Evolutionary conservation across 2,113 vertebrate genomes (phyloP).

Genomic region (Scomber japonicus): DNA sequence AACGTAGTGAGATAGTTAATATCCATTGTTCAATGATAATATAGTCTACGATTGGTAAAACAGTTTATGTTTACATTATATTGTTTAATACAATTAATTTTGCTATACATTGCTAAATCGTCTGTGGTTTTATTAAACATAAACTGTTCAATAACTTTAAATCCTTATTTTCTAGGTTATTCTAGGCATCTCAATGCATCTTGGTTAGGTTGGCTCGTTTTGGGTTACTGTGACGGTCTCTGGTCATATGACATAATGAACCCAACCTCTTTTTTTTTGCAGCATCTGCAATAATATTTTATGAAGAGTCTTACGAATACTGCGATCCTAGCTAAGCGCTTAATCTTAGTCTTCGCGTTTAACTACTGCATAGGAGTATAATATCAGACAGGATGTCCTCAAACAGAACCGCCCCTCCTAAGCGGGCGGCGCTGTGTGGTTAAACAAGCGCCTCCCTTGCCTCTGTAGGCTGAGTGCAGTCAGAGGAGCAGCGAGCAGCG

Average conservation of each 20-base stretch:
- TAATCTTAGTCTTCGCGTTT: neutral
- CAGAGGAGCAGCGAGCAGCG: conserved; percentile 53
- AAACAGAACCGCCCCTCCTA: neutral
- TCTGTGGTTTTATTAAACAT: neutral
- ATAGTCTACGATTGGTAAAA: too few species aligned
- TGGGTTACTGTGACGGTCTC: neutral
- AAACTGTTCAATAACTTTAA: neutral
- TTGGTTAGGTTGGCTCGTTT: conserved; percentile 56
- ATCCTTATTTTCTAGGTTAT: conserved; percentile 33
- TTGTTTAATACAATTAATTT: too few species aligned
- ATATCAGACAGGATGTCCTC: neutral
- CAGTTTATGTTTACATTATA: too few species aligned
- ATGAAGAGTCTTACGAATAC: neutral
- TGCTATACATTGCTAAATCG: too few species aligned
- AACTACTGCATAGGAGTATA: neutral
- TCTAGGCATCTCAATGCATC: neutral
- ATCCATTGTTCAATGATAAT: too few species aligned
- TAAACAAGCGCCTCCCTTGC: conserved; percentile 58
- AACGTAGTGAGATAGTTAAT: too few species aligned
- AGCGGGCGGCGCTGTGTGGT: conserved; percentile 30
- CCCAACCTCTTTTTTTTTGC: neutral
- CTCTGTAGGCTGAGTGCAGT: conserved; percentile 43
- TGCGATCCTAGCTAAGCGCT: accelerated
- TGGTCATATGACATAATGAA: neutral
- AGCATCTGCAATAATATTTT: neutral